Conservation (phyloP, 2,113 vertebrate genomes). For the Calidris pygmaea region DNA sequence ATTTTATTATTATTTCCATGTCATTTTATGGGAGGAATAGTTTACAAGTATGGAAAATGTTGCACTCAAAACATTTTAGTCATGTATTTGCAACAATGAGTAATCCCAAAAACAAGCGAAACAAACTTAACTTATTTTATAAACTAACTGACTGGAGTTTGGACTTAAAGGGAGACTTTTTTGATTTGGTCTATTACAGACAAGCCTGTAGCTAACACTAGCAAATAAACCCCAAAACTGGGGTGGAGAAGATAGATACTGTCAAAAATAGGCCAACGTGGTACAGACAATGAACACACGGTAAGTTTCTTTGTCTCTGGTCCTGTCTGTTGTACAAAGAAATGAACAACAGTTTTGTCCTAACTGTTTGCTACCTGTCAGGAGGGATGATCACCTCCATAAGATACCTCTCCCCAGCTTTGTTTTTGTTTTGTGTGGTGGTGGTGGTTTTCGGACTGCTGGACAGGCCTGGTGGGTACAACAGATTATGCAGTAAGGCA, state of each 20-base stretch:
- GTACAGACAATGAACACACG: neutral
- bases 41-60: neutral
- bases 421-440: neutral
- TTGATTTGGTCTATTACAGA: neutral
- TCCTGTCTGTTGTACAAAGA: neutral
- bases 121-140: neutral
- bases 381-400: neutral
- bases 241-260: neutral
- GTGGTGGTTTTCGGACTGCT: neutral
- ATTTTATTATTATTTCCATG: neutral
- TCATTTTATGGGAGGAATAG: neutral
- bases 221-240: neutral
- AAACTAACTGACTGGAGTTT: neutral
- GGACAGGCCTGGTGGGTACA: neutral
- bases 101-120: neutral
- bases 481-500: neutral
- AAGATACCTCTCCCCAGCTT: neutral
- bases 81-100: neutral
- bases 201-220: neutral
- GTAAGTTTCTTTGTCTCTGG: neutral
- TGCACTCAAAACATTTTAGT: neutral
- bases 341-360: neutral
- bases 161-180: neutral
- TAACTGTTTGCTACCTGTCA: neutral
- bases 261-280: neutral